A percentile compares a stretch with the other conserved stretches of the same genome.
Evolutionary conservation across 2,888 invertebrate species (phyloP).

Genomic region (Biston stratarius): DNA sequence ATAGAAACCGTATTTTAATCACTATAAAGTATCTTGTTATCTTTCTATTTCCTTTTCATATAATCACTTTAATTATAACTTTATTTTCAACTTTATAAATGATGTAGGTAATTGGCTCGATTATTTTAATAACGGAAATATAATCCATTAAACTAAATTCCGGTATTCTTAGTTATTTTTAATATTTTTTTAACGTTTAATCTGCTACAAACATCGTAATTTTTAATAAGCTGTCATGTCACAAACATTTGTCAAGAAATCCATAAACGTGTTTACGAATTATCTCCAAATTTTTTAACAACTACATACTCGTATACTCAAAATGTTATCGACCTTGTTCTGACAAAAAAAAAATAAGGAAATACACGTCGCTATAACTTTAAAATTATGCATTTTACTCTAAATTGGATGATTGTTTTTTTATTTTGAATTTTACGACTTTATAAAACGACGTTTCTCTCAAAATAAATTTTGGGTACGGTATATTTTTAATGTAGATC

Average conservation of each 20-base stretch:
- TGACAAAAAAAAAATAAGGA: constrained; percentile 23
- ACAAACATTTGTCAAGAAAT: constrained; percentile 24
- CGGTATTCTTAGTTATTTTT: constrained; percentile 2
- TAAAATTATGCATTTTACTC: constrained; percentile 26
- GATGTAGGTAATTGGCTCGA: too few relatives aligned
- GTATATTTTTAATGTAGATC: neutral
- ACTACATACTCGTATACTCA: constrained; percentile 31
- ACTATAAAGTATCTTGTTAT: too few relatives aligned
- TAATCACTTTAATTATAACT: too few relatives aligned
- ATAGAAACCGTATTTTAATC: too few relatives aligned
- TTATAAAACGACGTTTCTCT: constrained; percentile 12
- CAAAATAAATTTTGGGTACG: constrained; percentile 2
- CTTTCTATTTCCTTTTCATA: too few relatives aligned
- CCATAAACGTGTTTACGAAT: constrained; percentile 37
- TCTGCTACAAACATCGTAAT: constrained; percentile 24
- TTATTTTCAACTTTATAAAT: too few relatives aligned
- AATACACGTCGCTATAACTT: constrained; percentile 25
- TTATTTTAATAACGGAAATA: constrained; percentile 1
- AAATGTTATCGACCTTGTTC: constrained; percentile 28
- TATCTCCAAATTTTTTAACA: constrained; percentile 30
- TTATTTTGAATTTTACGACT: constrained; percentile 26
- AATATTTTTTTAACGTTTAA: neutral
- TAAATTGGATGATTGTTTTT: constrained; percentile 23
- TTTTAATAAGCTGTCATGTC: constrained; percentile 13
- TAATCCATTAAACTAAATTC: neutral